Conservation (phyloP, 2,113 vertebrate species). For the Podilymbus podiceps region DNA sequence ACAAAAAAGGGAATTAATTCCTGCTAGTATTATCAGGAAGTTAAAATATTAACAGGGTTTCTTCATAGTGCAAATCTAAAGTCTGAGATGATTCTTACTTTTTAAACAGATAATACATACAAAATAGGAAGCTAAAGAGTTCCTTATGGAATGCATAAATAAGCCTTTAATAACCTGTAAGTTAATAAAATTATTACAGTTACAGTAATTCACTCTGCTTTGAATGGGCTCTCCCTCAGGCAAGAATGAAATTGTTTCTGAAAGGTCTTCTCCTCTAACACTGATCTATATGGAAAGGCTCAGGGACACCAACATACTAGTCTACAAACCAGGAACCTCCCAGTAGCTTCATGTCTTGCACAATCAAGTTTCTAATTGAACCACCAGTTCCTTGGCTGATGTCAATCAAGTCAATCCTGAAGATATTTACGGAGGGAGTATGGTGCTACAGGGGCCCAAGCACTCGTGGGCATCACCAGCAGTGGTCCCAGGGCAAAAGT, state of each 20-base stretch:
- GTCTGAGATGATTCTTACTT: not conserved
- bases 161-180: not conserved
- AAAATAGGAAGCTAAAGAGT: not conserved
- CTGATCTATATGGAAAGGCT: not conserved
- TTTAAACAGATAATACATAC: not conserved
- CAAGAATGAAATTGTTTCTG: accelerated
- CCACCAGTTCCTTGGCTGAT: not conserved
- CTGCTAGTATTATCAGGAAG: not conserved
- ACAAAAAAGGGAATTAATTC: not conserved
- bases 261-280: not conserved
- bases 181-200: not conserved
- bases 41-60: not conserved
- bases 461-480: not conserved
- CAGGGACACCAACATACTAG: not conserved
- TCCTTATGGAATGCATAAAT: not conserved
- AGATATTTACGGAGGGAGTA: not conserved
- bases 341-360: not conserved
- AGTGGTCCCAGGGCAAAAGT: not conserved
- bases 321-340: not conserved
- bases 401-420: not conserved
- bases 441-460: not conserved
- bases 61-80: not conserved
- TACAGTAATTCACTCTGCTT: not conserved
- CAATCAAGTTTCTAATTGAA: not conserved
- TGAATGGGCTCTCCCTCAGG: not conserved